phyloP scores from a whole-genome alignment of 1,140 invertebrate species.

The Nasonia giraulti region DNA sequence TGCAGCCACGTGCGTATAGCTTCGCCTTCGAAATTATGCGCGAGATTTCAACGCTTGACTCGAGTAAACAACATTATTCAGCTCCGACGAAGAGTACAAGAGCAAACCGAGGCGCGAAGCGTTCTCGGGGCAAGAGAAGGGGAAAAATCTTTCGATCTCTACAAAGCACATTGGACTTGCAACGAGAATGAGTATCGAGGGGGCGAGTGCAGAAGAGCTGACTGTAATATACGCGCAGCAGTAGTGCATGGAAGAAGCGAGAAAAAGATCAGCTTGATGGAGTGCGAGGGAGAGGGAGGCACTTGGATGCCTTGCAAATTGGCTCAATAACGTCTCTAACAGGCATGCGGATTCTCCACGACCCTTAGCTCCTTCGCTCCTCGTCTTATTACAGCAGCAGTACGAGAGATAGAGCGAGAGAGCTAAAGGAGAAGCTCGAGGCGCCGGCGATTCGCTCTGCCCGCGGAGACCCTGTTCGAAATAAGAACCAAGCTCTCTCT shows the following conservation, averaged over 20 bases:
- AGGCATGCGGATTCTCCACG: background rate
- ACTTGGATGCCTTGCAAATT: background rate
- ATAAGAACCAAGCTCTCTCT: constrained; percentile 6
- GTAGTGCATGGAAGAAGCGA: background rate
- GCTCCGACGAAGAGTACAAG: too few species aligned
- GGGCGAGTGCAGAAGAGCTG: background rate
- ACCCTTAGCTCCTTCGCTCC: background rate
- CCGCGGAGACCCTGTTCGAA: background rate
- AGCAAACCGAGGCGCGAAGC: too few species aligned
- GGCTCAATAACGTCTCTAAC: background rate
- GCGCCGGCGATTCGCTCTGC: background rate
- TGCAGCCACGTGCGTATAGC: too few species aligned
- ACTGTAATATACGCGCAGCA: background rate
- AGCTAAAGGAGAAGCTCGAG: background rate
- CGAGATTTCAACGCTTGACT: too few species aligned
- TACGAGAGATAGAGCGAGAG: background rate
- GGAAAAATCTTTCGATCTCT: too few species aligned
- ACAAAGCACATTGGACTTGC: too few species aligned
- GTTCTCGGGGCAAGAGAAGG: too few species aligned
- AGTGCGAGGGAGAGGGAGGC: background rate
- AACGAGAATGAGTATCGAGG: too few species aligned
- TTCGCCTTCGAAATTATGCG: too few species aligned
- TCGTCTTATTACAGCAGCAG: background rate
- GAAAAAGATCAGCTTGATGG: background rate
- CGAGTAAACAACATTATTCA: too few species aligned